These are phyloP conservation scores for Xestoiulus laeticollis DNA, from an alignment of 2,888 invertebrate species.

Conservation along the genomic window DNA sequence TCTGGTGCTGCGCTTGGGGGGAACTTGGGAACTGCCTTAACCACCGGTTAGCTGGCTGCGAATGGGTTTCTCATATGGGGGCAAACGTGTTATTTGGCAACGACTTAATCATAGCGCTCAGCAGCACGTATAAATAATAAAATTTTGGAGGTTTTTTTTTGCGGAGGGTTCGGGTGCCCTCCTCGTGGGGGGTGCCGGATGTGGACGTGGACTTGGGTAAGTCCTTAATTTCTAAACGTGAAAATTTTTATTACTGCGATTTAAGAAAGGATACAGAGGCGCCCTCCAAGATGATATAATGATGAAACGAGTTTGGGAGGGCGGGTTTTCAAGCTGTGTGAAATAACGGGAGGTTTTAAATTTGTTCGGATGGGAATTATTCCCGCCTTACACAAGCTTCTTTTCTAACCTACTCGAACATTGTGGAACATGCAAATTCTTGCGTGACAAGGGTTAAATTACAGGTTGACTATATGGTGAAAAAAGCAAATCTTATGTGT, in stretches of 20 bases:
- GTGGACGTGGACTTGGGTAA: background rate
- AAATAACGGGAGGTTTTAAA: background rate
- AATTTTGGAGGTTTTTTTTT: background rate
- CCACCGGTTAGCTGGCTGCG: conserved; percentile 8
- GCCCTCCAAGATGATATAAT: too few species aligned
- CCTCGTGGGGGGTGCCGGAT: conserved; percentile 32
- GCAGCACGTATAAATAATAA: background rate
- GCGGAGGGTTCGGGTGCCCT: background rate
- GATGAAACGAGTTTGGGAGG: background rate
- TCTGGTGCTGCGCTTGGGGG: background rate
- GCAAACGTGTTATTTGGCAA: conserved; percentile 35
- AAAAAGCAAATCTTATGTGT: too few species aligned
- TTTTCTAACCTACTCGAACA: too few species aligned
- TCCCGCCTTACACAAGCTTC: too few species aligned
- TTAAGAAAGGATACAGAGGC: background rate
- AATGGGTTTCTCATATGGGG: conserved; percentile 24
- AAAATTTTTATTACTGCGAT: background rate
- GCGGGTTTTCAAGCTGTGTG: background rate
- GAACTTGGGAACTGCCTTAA: conserved; percentile 13
- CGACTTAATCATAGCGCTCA: conserved; percentile 23
- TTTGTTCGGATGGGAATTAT: background rate
- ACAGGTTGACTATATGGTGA: too few species aligned
- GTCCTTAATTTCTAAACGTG: background rate
- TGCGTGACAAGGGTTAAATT: too few species aligned
- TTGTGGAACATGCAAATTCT: too few species aligned